phyloP scores from a whole-genome alignment of 2,888 invertebrate species.

The Sinopyrophorus schimmeli region DNA sequence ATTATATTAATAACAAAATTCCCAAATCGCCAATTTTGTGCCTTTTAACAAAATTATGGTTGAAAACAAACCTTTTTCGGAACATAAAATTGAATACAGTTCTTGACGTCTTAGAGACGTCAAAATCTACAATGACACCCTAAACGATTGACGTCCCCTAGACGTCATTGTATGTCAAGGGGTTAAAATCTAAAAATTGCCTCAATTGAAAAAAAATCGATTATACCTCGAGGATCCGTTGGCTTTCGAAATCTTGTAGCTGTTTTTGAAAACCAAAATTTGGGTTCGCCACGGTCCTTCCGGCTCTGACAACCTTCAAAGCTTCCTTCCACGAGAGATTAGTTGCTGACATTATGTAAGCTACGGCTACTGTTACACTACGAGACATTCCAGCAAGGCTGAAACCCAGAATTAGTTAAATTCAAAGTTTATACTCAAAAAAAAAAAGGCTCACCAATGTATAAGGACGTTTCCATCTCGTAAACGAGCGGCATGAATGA shows the following conservation, averaged over 20 bases:
- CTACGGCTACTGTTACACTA: constrained; percentile 93
- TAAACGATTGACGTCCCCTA: too few species aligned
- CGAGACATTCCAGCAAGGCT: constrained; percentile 96
- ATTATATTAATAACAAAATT: too few species aligned
- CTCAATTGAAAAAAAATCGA: constrained; percentile 3
- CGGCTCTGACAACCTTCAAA: constrained; percentile 88
- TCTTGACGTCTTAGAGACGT: too few species aligned
- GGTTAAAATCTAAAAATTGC: too few species aligned
- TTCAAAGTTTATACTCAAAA: background rate
- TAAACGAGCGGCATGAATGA: constrained; percentile 90
- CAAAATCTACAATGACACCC: too few species aligned
- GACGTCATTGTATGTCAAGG: too few species aligned
- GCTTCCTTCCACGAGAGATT: constrained; percentile 89
- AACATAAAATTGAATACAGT: too few species aligned
- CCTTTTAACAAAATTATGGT: too few species aligned
- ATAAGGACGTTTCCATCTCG: constrained; percentile 90
- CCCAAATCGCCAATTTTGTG: too few species aligned
- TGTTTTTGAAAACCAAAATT: constrained; percentile 95
- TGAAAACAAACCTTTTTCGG: too few species aligned
- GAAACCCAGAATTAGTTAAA: constrained; percentile 39
- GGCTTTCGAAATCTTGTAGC: constrained; percentile 86
- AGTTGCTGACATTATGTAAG: constrained; percentile 95
- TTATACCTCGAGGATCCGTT: constrained; percentile 73
- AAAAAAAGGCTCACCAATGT: constrained; percentile 74
- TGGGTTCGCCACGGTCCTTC: constrained; percentile 91